A percentile compares a stretch with the other conserved stretches of the same genome.
Evolutionary conservation across 2,888 invertebrate genomes (phyloP).

Genomic region (Lepidocyrtoides sp.): DNA sequence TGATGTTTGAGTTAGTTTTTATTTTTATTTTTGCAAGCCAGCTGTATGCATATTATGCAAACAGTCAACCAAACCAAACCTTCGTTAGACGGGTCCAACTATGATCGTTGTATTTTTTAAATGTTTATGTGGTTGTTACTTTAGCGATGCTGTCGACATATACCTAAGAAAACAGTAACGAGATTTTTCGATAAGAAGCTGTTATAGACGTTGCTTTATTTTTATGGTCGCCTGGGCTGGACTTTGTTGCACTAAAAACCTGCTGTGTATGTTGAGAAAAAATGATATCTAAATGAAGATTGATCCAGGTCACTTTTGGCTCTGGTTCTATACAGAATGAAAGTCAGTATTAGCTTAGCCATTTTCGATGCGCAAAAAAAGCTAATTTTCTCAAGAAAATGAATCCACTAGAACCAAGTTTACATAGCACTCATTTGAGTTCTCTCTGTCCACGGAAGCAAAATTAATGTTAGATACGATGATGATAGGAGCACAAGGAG

Average conservation of each 20-base stretch:
- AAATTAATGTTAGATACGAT: background rate
- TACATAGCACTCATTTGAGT: background rate
- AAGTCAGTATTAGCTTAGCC: background rate
- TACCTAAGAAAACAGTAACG: conserved; percentile 27
- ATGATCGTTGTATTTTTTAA: too few species aligned
- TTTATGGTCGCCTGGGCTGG: background rate
- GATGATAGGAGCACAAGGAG: background rate
- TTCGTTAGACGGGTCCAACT: too few species aligned
- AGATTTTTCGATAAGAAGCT: conserved; percentile 4
- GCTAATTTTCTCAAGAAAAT: conserved; percentile 46
- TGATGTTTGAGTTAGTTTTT: conserved; percentile 21
- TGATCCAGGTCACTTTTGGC: conserved; percentile 53
- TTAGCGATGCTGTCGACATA: background rate
- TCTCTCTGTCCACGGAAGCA: background rate
- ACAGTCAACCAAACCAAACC: background rate
- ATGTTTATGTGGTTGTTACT: background rate
- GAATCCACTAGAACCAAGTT: background rate
- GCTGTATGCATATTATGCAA: background rate
- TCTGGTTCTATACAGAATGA: background rate
- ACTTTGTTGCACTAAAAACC: conserved; percentile 22
- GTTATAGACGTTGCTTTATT: background rate
- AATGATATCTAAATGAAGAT: background rate
- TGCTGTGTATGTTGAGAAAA: background rate
- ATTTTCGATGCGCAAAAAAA: conserved; percentile 20
- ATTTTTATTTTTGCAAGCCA: too few species aligned